Conservation (phyloP, 37 sponge, comb jelly and placozoan species). For the Axinella damicornis region DNA sequence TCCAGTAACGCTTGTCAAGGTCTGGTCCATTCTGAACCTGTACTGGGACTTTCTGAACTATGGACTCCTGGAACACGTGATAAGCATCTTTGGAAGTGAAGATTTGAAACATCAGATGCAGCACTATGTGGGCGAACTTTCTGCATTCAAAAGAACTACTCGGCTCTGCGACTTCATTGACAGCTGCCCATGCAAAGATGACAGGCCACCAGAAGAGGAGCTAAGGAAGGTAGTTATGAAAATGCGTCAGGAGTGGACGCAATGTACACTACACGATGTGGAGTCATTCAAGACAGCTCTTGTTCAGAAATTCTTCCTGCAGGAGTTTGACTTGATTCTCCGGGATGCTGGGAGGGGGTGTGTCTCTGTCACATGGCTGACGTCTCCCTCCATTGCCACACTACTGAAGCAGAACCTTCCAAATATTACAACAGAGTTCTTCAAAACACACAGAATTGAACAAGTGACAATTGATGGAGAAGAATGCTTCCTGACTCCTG, state of each 20-base stretch:
- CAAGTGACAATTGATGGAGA: no score
- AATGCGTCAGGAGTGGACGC: background rate
- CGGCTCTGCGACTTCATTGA: constrained; percentile 1
- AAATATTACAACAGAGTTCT: background rate
- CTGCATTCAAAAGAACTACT: background rate
- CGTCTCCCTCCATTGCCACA: background rate
- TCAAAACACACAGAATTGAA: no score
- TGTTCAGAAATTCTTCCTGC: background rate
- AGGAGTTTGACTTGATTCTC: background rate
- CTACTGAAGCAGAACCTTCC: background rate
- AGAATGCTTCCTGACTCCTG: no score
- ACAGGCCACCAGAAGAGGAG: background rate
- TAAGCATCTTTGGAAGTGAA: background rate
- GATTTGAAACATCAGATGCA: background rate
- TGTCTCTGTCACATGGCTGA: background rate
- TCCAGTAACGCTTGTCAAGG: no score
- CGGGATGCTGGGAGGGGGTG: background rate
- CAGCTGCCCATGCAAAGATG: background rate
- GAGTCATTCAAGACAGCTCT: background rate
- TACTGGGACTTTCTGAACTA: no score
- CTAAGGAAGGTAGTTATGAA: background rate
- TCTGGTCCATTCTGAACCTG: no score
- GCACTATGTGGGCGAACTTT: background rate
- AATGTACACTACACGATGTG: background rate
- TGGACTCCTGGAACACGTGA: no score